Conservation (phyloP, 2,888 invertebrate genomes). For the Ichneumon xanthorius region DNA sequence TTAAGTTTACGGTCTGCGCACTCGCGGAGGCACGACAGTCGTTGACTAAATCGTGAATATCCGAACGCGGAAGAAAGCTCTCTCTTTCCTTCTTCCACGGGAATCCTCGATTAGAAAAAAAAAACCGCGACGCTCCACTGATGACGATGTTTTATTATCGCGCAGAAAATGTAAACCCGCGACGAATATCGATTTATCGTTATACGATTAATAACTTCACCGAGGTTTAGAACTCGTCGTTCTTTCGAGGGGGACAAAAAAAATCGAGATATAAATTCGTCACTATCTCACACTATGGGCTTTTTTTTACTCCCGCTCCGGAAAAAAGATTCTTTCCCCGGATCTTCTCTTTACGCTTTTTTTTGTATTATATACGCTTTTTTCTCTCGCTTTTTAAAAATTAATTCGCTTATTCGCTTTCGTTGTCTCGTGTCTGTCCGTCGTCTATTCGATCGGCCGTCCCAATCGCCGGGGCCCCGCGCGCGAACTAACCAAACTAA, state of each 20-base stretch:
- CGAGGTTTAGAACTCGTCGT: constrained; percentile 18
- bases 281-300: constrained; percentile 62
- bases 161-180: constrained; percentile 23
- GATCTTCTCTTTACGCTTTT: constrained; percentile 39
- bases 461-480: constrained; percentile 84
- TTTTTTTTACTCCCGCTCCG: constrained; percentile 59
- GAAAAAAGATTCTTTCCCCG: constrained; percentile 46
- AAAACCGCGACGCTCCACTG: constrained; percentile 19
- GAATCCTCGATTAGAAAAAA: constrained; percentile 46
- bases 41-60: constrained; percentile 38
- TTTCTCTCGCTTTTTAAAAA: constrained; percentile 22
- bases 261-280: constrained; percentile 59
- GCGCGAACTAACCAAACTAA: constrained; percentile 84
- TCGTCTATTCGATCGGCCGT: constrained; percentile 78
- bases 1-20: constrained; percentile 44
- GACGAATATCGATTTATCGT: constrained; percentile 66
- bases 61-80: constrained; percentile 61
- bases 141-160: constrained; percentile 26
- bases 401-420: constrained; percentile 64
- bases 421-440: constrained; percentile 71
- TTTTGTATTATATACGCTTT: constrained; percentile 18
- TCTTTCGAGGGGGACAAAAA: constrained; percentile 44
- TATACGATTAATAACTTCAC: constrained; percentile 29
- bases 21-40: constrained; percentile 54
- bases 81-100: constrained; percentile 64